Conservation (phyloP, 2,113 vertebrate genomes). For the Struthidea cinerea region DNA sequence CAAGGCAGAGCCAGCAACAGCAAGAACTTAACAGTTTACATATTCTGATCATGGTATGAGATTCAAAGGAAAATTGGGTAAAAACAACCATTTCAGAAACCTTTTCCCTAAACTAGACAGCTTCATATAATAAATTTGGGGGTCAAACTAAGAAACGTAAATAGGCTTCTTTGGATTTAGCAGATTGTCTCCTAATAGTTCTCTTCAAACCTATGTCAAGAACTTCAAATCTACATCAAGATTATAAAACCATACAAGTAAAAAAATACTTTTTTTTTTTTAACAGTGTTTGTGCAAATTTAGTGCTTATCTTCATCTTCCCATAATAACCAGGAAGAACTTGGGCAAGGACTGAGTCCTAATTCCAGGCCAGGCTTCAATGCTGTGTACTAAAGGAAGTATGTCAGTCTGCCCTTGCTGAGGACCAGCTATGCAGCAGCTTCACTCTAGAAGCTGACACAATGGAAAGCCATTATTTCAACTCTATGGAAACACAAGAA, state of each 20-base stretch:
- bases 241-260: neutral
- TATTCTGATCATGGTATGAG: neutral
- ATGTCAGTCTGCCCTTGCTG: neutral
- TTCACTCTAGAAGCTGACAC: neutral
- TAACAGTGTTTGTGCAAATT: neutral
- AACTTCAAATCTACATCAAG: neutral
- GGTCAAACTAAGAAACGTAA: neutral
- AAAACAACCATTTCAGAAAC: neutral
- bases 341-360: neutral
- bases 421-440: neutral
- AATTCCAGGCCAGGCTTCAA: neutral
- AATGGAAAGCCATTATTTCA: neutral
- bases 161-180: conserved; percentile 1
- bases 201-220: neutral
- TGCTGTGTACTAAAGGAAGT: neutral
- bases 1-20: neutral
- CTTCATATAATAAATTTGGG: neutral
- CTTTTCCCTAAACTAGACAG: neutral
- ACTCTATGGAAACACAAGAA: neutral
- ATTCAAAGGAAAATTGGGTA: neutral
- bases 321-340: neutral
- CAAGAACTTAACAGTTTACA: neutral
- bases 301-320: neutral
- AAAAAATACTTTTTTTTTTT: neutral
- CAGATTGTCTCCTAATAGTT: neutral